Evolutionary conservation across 37 sponge, comb jelly and placozoan genomes (phyloP), one percentile per base, ranked within the genome.

Genomic region (Chondrilla cf. caribensis): DNA sequence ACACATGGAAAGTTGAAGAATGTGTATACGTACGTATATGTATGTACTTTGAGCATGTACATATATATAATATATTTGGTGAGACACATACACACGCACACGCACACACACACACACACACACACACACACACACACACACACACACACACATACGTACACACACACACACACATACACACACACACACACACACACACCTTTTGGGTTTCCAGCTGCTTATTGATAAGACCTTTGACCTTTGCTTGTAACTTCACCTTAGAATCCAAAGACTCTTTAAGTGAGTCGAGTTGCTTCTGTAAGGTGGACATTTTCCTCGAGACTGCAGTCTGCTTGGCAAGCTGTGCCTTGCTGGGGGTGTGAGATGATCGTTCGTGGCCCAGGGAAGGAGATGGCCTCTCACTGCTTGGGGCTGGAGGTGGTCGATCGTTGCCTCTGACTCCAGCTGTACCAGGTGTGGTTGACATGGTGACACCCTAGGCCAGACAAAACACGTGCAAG

Each of bases 161-260:
- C 51, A 47, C 51, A 47, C 51, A 47, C 51, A 47, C 51, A 47
- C 51, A 47, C 51, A 47, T 6, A 47, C 51, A 47, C 51, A 47
- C 51, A 47, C 51, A 47, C 51, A 47, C 51, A 47, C 51, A 47
- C 51, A 47, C 51, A 47, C 51, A 47, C 24, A 90, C 95, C 86
- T 94, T 94, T 55, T 94, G 95, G 51, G 86, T 87, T 21, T 85
- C 78, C 51, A 94, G 65, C 39, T 94, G 95, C 68, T 83, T 82
- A 24, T 85, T 79, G 0, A 94, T 82, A 39, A 94, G 68, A 41
- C 57, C 83, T 31, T 87, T 79, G 2, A 86, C 70, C 76, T 88
- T 90, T 47, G 80, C 82, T 60, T 94, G 95, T 58, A 94, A 68
- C 19, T 90, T 91, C 35, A 83, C 33, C 33, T 79, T 87, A 84